These are phyloP conservation scores for Connochaetes taurinus DNA, from an alignment of 2,113 vertebrate genomes.

Conservation along the genomic window DNA sequence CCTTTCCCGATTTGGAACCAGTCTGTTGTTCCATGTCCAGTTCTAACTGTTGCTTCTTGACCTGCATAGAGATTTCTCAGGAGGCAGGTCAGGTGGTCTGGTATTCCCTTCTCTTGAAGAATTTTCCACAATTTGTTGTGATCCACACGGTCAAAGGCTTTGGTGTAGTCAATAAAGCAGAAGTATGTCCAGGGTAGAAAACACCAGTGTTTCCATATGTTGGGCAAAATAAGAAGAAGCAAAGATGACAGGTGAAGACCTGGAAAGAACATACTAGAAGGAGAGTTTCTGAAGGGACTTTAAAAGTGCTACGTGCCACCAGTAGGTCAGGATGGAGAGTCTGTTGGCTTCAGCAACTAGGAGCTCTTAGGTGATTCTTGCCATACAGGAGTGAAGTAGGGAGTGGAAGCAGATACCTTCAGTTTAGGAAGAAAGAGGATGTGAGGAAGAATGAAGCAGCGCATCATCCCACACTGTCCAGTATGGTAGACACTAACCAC, in stretches of 20 bases:
- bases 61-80: not conserved
- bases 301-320: not conserved
- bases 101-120: not conserved
- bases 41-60: not conserved
- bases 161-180: not conserved
- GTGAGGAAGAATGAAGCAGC: not conserved
- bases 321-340: not conserved
- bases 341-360: not conserved
- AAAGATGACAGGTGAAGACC: not conserved
- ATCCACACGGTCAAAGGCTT: not conserved
- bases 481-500: not conserved
- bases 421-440: not conserved
- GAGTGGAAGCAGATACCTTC: not conserved
- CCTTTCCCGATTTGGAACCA: not conserved
- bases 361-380: not conserved
- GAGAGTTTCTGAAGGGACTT: not conserved
- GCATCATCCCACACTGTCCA: accelerated
- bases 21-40: not conserved
- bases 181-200: not conserved
- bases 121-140: not conserved
- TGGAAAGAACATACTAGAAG: not conserved
- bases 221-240: not conserved
- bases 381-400: not conserved
- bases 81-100: not conserved
- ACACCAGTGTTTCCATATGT: not conserved